Evolutionary conservation across 1,140 invertebrate genomes (phyloP), one percentile per base, ranked within the genome.

Genomic region (Vanessa atalanta): DNA sequence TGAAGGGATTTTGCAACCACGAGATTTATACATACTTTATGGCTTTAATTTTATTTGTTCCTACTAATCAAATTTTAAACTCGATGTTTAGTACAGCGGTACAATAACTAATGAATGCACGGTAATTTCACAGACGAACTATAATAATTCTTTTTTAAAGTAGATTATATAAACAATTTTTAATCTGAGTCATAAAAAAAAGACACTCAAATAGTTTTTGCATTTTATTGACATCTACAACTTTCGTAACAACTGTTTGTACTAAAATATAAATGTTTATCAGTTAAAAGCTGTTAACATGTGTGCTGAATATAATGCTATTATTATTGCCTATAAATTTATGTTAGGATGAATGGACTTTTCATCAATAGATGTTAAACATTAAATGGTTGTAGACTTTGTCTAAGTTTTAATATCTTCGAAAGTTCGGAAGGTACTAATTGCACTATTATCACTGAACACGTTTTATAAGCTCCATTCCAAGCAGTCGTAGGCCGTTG

Each of bases 231-330:
- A 91, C 88, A 91, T 90, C 89, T 92, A 92, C 88, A 90, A 90
- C 84, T 83, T 91, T 87, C 80, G 81, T 90, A 90, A 91, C 88
- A 91, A 90, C 85, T 88, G 88, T 90, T 92, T 92, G 90, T 90
- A 91, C 90, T 92, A 92, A 92, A 90, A 91, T 92, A 91, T 90
- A 91, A 90, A 89, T 85, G 88, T 92, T 88, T 90, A 82, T 89
- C 84, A 87, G 86, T 85, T 88, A 88, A 90, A 90, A 90, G 89
- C 88, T 88, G 88, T 92, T 91, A 89, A 88, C 83, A 88, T 82
- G 80, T 88, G 83, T 87, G 78, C 82, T 83, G 70, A 82, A 84
- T 83, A 87, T 85, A 83, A 84, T 83, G 82, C 81, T 84, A 78
- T 77, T 84, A 83, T 89, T 88, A 75, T 82, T 84, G 82, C 82